Percentiles rank a stretch among this genome's conserved stretches.
Evolutionary conservation across 2,113 vertebrate genomes (phyloP).

Genomic region (Riparia riparia): DNA sequence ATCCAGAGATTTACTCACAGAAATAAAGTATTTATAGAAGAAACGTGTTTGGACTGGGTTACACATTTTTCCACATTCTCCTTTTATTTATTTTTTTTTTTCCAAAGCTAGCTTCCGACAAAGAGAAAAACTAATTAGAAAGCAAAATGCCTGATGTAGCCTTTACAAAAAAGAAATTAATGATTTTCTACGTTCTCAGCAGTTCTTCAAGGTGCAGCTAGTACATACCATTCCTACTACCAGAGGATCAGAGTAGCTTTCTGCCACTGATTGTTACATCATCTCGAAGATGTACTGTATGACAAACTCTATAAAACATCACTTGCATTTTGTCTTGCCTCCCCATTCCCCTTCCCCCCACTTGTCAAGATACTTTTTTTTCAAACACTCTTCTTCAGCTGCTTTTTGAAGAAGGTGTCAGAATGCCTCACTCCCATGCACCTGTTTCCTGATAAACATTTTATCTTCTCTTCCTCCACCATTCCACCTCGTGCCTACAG

Average conservation of each 20-base stretch:
- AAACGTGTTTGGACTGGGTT: neutral
- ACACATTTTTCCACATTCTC: neutral
- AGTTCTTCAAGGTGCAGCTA: neutral
- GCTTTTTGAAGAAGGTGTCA: neutral
- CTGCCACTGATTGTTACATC: neutral
- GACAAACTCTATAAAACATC: neutral
- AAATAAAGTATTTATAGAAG: neutral
- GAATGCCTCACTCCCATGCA: neutral
- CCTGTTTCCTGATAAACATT: neutral
- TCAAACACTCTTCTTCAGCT: neutral
- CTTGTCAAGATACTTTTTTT: neutral
- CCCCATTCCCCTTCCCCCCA: neutral
- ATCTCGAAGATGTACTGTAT: neutral
- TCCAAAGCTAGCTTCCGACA: neutral
- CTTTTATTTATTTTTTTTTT: neutral
- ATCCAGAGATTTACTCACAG: neutral
- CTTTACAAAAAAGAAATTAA: neutral
- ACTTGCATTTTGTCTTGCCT: neutral
- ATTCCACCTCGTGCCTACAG: neutral
- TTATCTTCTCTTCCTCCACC: neutral
- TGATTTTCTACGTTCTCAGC: neutral
- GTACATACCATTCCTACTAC: neutral
- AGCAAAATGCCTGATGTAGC: neutral
- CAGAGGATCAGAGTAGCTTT: neutral
- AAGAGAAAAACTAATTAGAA: neutral